Base-by-base conservation (phyloP, 2,888 invertebrate genomes). In the Tachystola acroxantha region DNA sequence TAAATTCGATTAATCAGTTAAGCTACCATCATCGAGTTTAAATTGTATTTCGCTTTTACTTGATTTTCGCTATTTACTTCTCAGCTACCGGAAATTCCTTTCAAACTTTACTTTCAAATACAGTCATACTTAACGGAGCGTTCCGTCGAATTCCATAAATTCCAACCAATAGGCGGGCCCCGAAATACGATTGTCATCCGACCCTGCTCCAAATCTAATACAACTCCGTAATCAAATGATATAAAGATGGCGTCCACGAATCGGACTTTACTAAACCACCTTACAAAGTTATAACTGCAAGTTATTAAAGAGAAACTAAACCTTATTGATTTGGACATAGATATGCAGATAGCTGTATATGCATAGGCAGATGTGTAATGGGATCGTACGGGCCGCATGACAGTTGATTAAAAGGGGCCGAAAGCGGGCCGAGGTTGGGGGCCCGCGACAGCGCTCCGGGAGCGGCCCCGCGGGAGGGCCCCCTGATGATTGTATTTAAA, bases 401-500 rank as follows among this genome's bases (percentile, higher is more conserved):
- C 85, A 85, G 84, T 85, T 86, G 85, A 86, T 86, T 86, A 86
- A 86, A 86, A 73, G 86, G 82, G 75, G 64, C 85, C 85, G 85
- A 80, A 82, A 81, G 69, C 65, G 62, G 65, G 47, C 62, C 84
- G 70, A 71, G 78, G 82, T 76, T 64, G 84, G 86, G 80, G 81
- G 78, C 76, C 81, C 67, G 78, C 73, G 86, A 84, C 84, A 82
- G 86, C 80, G 63, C 82, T 64, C 69, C 77, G 64, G 79, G 84
- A 68, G 74, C 70, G 62, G 57, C 73, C 61, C 81, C 48, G 72
- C 75, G 59, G 82, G 78, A 69, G 73, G 82, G 57, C 72, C 68
- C 78, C 78, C 81, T 85, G 86, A 86, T 82, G 85, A 85, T 85
- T 84, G 82, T 84, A 84, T 86, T 85, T 84, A 84, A 85, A 82